Evolutionary conservation across 2,113 vertebrate genomes (phyloP).

Genomic region (Upupa epops): DNA sequence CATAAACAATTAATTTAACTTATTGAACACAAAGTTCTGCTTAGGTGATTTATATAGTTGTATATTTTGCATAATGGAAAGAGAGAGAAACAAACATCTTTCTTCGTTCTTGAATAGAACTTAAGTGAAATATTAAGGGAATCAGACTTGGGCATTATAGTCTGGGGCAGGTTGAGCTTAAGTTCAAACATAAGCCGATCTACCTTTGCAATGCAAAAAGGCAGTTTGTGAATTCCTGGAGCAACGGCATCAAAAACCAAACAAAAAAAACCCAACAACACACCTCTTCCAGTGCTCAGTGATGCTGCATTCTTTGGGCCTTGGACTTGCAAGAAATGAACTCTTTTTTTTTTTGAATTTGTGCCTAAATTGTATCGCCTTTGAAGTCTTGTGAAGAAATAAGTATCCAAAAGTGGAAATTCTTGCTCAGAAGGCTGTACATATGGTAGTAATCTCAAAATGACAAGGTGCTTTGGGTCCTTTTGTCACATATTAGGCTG

Average conservation of each 20-base stretch:
- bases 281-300: accelerated
- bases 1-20: not conserved
- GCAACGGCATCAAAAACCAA: not conserved
- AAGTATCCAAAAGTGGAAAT: not conserved
- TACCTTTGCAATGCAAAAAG: not conserved
- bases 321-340: not conserved
- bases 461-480: not conserved
- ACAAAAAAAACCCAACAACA: not conserved
- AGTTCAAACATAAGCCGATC: not conserved
- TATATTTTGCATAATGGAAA: not conserved
- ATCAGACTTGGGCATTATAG: not conserved
- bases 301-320: not conserved
- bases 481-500: accelerated
- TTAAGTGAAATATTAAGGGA: not conserved
- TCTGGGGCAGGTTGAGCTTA: not conserved
- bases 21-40: not conserved
- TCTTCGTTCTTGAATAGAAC: not conserved
- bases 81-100: not conserved
- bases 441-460: not conserved
- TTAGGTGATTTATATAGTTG: not conserved
- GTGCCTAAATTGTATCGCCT: not conserved
- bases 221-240: not conserved
- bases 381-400: not conserved
- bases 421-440: not conserved
- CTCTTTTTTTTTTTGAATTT: not conserved